Conservation (phyloP, 2,888 invertebrate species). For the Pachycephus smyrnensis region DNA sequence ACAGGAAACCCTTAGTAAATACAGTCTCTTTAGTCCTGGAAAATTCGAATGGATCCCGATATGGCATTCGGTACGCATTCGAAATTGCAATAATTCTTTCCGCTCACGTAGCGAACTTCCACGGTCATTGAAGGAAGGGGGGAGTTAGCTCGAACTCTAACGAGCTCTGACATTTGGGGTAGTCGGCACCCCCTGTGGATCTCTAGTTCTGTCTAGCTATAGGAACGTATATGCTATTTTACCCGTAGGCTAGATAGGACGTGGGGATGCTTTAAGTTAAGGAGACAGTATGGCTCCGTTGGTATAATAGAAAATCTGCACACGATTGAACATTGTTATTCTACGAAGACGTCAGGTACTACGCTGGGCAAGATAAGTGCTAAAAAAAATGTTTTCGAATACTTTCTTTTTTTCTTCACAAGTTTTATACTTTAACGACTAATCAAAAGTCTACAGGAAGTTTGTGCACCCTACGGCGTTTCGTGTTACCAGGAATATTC, state of each 20-base stretch:
- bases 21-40: neutral
- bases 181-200: conserved; percentile 19
- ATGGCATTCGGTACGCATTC: conserved; percentile 6
- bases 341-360: neutral
- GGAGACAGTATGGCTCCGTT: neutral
- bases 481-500: neutral
- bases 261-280: neutral
- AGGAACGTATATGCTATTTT: neutral
- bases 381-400: neutral
- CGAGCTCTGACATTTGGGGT: conserved; percentile 61
- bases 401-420: neutral
- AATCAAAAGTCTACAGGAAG: neutral
- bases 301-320: neutral
- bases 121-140: conserved; percentile 6
- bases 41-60: neutral
- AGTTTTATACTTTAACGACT: neutral
- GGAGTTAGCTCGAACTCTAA: conserved; percentile 45
- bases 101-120: conserved; percentile 51
- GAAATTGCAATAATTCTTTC: conserved; percentile 62
- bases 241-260: neutral
- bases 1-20: neutral
- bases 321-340: neutral
- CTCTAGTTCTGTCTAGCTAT: neutral
- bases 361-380: neutral
- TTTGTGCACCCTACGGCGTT: neutral